Percentiles rank a stretch among this genome's conserved stretches.
phyloP scores from a whole-genome alignment of 2,113 vertebrate species.

The Daubentonia madagascariensis region DNA sequence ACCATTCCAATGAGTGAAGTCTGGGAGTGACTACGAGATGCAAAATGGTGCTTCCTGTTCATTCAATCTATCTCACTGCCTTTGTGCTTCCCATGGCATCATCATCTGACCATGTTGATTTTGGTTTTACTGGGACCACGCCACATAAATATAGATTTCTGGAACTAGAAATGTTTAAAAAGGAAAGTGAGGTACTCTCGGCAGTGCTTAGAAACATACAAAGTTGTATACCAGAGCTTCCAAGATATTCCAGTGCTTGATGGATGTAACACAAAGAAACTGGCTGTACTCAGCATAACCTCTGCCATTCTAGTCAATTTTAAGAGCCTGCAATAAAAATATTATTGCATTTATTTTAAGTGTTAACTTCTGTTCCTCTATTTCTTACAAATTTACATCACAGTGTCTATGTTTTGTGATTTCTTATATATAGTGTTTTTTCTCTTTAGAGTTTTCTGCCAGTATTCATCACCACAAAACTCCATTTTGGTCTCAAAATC shows the following conservation, averaged over 20 bases:
- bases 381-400: background rate
- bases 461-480: background rate
- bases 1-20: fast-evolving
- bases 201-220: background rate
- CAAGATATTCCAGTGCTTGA: background rate
- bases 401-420: background rate
- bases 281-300: background rate
- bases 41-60: background rate
- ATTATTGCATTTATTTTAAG: background rate
- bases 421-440: background rate
- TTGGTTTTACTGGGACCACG: background rate
- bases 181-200: background rate
- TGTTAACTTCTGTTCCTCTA: background rate
- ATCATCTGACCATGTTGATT: background rate
- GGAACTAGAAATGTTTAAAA: background rate
- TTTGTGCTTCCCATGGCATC: background rate
- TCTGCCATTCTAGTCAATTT: background rate
- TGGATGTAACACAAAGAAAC: background rate
- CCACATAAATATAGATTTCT: background rate
- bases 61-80: background rate
- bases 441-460: background rate
- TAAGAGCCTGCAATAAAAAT: background rate
- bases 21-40: background rate
- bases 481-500: background rate
- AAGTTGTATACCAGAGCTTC: background rate